Evolutionary conservation across 2,113 vertebrate genomes (phyloP), one percentile per base, ranked within the genome.

Genomic region (Antechinus stuartii): DNA sequence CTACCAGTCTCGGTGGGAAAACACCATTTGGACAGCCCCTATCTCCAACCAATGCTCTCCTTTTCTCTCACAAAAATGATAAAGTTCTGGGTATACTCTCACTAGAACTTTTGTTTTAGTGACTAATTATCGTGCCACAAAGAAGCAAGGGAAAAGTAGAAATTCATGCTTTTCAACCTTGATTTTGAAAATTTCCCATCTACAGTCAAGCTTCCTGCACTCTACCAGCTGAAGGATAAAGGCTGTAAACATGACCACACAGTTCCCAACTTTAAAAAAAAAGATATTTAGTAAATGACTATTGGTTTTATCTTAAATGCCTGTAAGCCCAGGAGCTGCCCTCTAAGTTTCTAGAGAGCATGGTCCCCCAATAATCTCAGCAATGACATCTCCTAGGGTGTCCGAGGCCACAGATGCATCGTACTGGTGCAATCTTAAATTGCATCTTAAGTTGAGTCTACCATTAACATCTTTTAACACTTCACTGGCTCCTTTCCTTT

Each of bases 231-330:
- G 46, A 25, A 90, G 52, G 46, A 90, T 2, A 91, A 89, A 89
- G 35, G 25, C 35, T 68, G 12, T n/a, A 68, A 61, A 61, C 10
- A 30, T 3, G 27, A 12, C 11, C 12, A 68, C 3, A 35, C 61
- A 68, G 14, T 35, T 68, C 61, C 61, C 61, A 35, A 68, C 61
- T 57, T 92, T 94, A 92, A 55, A 91, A 94, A 55, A 91, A 94
- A 9, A 47, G 50, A 27, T 50, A 68, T 46, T n/a, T 49, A 5
- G 27, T 54, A 95, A 61, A 52, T 0, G n/a, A 90, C n/a, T 55
- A 94, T 22, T 95, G 90, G n/a, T 50, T 61, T 90, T 61, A 90
- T 91, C 68, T 61, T 92, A 94, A 91, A 90, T 68, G 84, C 11
- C 47, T 54, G 61, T 90, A 55, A 61, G 68, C 35, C n/a, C 46